phyloP scores from a whole-genome alignment of 2,888 invertebrate species.

The Eupeodes latifasciatus region DNA sequence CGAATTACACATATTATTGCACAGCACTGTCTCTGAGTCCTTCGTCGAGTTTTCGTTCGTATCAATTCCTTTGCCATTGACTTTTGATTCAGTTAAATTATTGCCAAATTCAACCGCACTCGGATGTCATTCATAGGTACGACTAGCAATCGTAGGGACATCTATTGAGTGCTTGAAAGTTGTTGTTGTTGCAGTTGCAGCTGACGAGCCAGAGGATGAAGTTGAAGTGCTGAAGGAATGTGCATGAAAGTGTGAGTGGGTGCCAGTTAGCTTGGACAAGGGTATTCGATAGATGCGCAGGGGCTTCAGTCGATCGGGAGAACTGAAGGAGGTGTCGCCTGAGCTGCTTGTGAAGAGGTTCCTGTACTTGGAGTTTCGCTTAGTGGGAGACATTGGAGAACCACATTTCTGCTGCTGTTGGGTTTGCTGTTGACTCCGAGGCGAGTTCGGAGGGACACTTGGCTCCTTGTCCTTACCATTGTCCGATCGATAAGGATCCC shows the following conservation, averaged over 20 bases:
- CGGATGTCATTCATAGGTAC: conserved; percentile 69
- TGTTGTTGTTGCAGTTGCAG: conserved; percentile 62
- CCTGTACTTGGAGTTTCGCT: conserved; percentile 79
- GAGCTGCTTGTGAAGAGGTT: conserved; percentile 77
- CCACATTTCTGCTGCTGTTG: conserved; percentile 64
- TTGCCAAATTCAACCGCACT: conserved; percentile 11
- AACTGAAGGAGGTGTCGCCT: conserved; percentile 71
- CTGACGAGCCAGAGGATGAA: conserved; percentile 64
- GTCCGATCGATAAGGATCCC: conserved; percentile 78
- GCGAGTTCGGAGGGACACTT: conserved; percentile 80
- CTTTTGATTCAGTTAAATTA: conserved; percentile 50
- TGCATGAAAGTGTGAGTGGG: conserved; percentile 81
- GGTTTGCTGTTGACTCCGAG: conserved; percentile 72
- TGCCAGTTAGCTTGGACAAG: conserved; percentile 80
- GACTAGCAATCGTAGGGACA: conserved; percentile 49
- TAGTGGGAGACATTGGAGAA: conserved; percentile 80
- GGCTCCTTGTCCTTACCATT: conserved; percentile 71
- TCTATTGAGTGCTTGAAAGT: conserved; percentile 69
- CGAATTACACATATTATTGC: conserved; percentile 70
- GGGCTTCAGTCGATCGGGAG: conserved; percentile 80
- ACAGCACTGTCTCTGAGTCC: conserved; percentile 52
- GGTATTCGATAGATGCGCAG: conserved; percentile 81
- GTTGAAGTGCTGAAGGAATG: conserved; percentile 78
- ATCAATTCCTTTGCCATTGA: conserved; percentile 24
- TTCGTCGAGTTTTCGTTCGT: conserved; percentile 22